phyloP scores from a whole-genome alignment of 2,888 invertebrate genomes.

The Sphaeridia pumilis region DNA sequence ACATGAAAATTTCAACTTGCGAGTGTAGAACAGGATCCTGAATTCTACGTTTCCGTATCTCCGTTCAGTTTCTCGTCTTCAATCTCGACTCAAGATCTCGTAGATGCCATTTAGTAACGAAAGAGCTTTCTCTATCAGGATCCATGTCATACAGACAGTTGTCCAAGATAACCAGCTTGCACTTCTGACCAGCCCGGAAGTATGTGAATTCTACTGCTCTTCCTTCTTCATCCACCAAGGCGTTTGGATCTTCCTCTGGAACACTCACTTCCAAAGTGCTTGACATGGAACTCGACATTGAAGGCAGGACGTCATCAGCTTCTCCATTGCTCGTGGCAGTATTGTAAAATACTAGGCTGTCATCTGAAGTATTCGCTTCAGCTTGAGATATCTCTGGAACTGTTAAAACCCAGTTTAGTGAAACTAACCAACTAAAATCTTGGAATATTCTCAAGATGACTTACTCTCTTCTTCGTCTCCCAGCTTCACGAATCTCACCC shows the following conservation, averaged over 20 bases:
- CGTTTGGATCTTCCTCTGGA: not conserved
- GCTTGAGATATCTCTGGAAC: too few relatives aligned
- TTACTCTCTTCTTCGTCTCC: too few relatives aligned
- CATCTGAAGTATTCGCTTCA: conserved; percentile 3
- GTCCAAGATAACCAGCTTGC: conserved; percentile 26
- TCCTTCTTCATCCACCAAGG: conserved; percentile 3
- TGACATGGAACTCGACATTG: not conserved
- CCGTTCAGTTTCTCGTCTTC: conserved; percentile 25
- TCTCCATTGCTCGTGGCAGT: not conserved
- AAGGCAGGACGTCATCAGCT: not conserved
- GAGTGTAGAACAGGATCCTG: conserved; percentile 28
- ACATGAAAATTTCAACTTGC: conserved; percentile 32
- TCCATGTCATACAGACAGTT: conserved; percentile 32
- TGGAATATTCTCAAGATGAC: too few relatives aligned
- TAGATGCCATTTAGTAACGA: conserved; percentile 29
- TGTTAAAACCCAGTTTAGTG: too few relatives aligned
- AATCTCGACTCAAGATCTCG: conserved; percentile 26
- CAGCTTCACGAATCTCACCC: too few relatives aligned
- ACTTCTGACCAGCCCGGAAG: conserved; percentile 27
- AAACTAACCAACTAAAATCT: too few relatives aligned
- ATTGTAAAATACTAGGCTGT: conserved; percentile 18
- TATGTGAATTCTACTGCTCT: conserved; percentile 20
- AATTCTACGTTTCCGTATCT: conserved; percentile 35
- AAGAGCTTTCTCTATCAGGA: conserved; percentile 13
- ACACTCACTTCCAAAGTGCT: not conserved